Evolutionary conservation across 2,797 vertebrate species (phyloP).

Genomic region (Macrochelys suwanniensis): DNA sequence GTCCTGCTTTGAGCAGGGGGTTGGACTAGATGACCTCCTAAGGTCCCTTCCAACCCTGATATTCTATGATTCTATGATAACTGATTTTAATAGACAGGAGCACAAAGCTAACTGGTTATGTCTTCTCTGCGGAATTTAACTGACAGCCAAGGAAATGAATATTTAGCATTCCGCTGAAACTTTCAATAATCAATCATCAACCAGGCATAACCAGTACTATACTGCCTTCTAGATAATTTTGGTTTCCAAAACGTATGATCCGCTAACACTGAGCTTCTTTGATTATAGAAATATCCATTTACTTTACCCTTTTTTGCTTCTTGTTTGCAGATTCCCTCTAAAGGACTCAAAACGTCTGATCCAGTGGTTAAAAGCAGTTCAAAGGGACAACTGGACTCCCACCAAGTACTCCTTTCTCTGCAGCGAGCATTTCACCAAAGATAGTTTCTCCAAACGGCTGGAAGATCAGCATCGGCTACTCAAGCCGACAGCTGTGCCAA

Average conservation of each 20-base stretch:
- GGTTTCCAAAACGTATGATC: not conserved
- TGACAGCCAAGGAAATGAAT: accelerated
- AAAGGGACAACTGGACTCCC: constrained; percentile 86
- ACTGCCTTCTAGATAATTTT: not conserved
- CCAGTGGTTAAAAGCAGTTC: constrained; percentile 86
- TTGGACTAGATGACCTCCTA: no score
- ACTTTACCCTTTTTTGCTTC: not conserved
- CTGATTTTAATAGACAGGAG: not conserved
- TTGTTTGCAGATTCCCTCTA: constrained; percentile 82
- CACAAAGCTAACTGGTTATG: not conserved
- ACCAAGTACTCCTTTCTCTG: constrained; percentile 89
- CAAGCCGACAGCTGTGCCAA: constrained; percentile 85
- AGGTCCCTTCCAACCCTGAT: no score
- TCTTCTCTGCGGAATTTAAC: not conserved
- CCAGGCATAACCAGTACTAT: accelerated
- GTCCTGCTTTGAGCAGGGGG: no score
- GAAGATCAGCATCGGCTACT: constrained; percentile 85
- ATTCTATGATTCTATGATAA: no score
- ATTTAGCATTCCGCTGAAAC: accelerated
- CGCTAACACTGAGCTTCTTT: not conserved
- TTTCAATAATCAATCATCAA: not conserved
- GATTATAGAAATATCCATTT: accelerated
- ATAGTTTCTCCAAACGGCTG: constrained; percentile 85
- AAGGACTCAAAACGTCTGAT: constrained; percentile 85
- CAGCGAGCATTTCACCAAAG: constrained; percentile 87